Evolutionary conservation across 2,888 invertebrate species (phyloP), one percentile per base, ranked within the genome.

Genomic region (Physocephala rufipes): DNA sequence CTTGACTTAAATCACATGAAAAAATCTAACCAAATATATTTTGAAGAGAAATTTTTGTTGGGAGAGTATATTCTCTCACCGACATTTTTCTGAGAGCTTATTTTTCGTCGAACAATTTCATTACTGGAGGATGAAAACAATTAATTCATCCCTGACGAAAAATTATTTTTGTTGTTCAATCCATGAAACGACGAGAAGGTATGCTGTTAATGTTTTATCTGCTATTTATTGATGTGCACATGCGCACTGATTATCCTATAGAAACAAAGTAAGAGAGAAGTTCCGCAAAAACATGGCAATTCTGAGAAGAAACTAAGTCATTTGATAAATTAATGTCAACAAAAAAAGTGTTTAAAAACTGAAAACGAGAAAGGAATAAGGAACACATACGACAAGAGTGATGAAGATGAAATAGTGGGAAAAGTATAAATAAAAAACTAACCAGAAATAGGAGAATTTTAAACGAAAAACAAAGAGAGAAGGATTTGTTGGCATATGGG

Each of bases 31-130:
- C 43, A 79, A 80, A 80, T 81, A 80, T 81, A 80, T 81, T 80
- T 81, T 79, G 79, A 77, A 79, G 81, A 77, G 80, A 80, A 79
- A 77, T 80, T 78, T 75, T 75, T 76, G 76, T 69, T 71, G 58
- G 73, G 68, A 59, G 26, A 53, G 51, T n/a, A n/a, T n/a, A n/a
- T n/a, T n/a, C n/a, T n/a, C n/a, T n/a, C n/a, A n/a, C n/a, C n/a
- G n/a, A n/a, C n/a, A n/a, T n/a, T n/a, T n/a, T n/a, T n/a, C n/a
- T n/a, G n/a, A n/a, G n/a, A n/a, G n/a, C n/a, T n/a, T n/a, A n/a
- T n/a, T n/a, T n/a, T n/a, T n/a, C n/a, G n/a, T n/a, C n/a, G n/a
- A n/a, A n/a, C n/a, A n/a, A n/a, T n/a, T n/a, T n/a, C n/a, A 26
- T 26, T 67, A 65, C 65, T 71, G 55, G 66, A 49, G 67, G 59